These are phyloP conservation scores for Labrus mixtus DNA, from an alignment of 2,113 vertebrate species.

Conservation along the genomic window DNA sequence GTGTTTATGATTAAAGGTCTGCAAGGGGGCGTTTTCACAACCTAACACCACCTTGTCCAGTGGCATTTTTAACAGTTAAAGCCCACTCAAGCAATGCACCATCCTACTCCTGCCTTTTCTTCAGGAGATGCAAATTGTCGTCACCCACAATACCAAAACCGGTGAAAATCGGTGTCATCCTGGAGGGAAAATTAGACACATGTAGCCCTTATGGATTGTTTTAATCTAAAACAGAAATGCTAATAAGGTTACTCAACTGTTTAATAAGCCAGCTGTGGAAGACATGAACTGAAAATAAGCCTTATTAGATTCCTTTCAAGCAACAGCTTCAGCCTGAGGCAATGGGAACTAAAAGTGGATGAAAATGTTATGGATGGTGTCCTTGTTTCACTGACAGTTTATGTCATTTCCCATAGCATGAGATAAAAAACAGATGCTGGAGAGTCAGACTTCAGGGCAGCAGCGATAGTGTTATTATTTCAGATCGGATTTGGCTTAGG, in stretches of 20 bases:
- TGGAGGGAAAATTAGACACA: conserved; percentile 17
- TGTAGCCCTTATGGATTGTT: conserved; percentile 62
- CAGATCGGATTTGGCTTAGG: conserved; percentile 13
- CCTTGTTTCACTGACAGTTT: conserved; percentile 52
- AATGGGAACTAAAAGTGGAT: conserved; percentile 38
- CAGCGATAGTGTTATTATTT: conserved; percentile 22
- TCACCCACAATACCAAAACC: neutral
- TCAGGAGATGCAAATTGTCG: conserved; percentile 1
- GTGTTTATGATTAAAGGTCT: conserved; percentile 19
- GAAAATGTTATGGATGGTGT: conserved; percentile 41
- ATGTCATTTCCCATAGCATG: conserved; percentile 36
- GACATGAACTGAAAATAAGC: conserved; percentile 63
- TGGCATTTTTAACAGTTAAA: neutral
- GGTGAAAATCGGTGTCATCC: neutral
- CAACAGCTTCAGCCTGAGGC: conserved; percentile 53
- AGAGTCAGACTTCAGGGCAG: conserved; percentile 23
- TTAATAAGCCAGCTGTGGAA: conserved; percentile 74
- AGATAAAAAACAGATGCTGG: conserved; percentile 40
- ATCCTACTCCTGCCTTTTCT: neutral
- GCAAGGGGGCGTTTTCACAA: conserved; percentile 18
- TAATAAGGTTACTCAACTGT: conserved; percentile 70
- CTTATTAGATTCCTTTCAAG: conserved; percentile 64
- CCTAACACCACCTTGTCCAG: neutral
- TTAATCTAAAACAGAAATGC: conserved; percentile 66
- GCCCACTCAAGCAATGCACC: conserved; percentile 6